Conservation (phyloP, 1,140 invertebrate species). For the Zeugodacus cucurbitae region DNA sequence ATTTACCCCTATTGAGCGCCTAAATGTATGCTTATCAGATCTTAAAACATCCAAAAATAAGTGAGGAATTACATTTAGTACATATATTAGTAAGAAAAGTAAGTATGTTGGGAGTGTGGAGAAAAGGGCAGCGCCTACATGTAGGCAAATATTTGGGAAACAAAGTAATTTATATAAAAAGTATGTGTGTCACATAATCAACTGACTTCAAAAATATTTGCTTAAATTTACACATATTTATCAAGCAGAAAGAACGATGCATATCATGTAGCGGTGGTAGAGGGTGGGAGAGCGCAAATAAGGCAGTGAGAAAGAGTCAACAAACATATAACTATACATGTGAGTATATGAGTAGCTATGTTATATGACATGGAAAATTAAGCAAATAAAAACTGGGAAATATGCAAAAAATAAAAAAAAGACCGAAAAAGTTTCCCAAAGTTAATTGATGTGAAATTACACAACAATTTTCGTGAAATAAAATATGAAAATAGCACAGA, state of each 20-base stretch:
- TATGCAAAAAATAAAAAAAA: too few relatives aligned
- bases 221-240: neutral
- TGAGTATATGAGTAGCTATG: neutral
- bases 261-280: too few relatives aligned
- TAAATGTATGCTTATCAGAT: neutral
- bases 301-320: neutral
- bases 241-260: neutral
- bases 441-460: neutral
- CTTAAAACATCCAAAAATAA: too few relatives aligned
- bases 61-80: too few relatives aligned
- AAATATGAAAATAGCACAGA: neutral
- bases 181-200: neutral
- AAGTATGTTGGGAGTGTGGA: too few relatives aligned
- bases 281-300: neutral
- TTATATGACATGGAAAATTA: neutral
- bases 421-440: neutral
- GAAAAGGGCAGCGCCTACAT: too few relatives aligned
- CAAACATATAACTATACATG: too few relatives aligned
- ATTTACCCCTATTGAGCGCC: neutral
- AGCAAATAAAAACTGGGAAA: neutral
- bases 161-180: neutral
- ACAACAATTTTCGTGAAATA: neutral
- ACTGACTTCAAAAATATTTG: neutral
- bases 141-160: neutral
- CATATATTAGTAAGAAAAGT: too few relatives aligned